Percentiles rank a stretch among this genome's conserved stretches.
These are phyloP conservation scores for Axinella damicornis DNA, from an alignment of 37 sponge, comb jelly and placozoan species.

Conservation along the genomic window DNA sequence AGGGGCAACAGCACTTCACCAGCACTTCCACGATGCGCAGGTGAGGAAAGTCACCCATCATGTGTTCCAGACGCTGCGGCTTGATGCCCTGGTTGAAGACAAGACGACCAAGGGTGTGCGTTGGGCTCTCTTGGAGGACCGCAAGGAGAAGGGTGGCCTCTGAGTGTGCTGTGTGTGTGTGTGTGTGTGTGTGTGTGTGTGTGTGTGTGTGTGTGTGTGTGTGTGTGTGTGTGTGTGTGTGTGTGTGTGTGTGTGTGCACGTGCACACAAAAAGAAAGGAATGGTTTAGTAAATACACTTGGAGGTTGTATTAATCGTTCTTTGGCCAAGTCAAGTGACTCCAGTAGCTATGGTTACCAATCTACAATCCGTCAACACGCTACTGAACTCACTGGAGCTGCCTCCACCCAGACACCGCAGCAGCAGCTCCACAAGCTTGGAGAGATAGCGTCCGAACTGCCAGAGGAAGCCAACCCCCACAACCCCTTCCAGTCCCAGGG, in stretches of 20 bases:
- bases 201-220: not conserved
- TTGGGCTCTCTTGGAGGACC: conserved; percentile 82
- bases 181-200: not conserved
- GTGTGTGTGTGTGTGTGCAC: too few species aligned
- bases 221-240: not conserved
- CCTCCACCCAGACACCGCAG: conserved; percentile 20
- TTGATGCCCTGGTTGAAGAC: conserved; percentile 77
- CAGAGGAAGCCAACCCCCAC: conserved; percentile 17
- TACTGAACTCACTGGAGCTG: not conserved
- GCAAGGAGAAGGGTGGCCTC: conserved; percentile 54
- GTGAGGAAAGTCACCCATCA: conserved; percentile 50
- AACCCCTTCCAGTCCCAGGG: not conserved
- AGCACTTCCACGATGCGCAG: conserved; percentile 76
- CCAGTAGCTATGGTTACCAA: too few species aligned
- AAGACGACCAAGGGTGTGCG: conserved; percentile 68
- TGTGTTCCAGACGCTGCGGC: conserved; percentile 54
- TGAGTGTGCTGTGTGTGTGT: not conserved
- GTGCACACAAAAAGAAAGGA: too few species aligned
- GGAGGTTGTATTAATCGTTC: too few species aligned
- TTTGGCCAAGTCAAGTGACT: too few species aligned
- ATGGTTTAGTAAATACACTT: not conserved
- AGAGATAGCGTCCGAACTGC: conserved; percentile 53
- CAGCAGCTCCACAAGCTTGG: conserved; percentile 49
- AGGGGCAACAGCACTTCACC: conserved; percentile 85
- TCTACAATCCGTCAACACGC: not conserved